Conservation (phyloP, 2,888 invertebrate species). For the Thumatha senex region DNA sequence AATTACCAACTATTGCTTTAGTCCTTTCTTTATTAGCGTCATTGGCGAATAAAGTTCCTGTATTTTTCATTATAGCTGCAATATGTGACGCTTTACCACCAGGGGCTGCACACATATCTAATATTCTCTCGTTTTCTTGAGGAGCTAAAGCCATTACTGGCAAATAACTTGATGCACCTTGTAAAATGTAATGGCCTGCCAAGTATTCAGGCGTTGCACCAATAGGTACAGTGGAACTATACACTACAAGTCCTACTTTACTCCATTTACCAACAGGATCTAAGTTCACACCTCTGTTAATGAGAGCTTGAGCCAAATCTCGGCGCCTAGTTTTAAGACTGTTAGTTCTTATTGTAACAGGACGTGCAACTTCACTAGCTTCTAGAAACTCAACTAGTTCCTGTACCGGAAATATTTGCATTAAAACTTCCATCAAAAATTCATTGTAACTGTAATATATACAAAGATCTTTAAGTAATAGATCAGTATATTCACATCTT, state of each 20-base stretch:
- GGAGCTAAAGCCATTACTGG: conserved; percentile 99
- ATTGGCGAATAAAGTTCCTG: conserved; percentile 97
- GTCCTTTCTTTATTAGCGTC: conserved; percentile 95
- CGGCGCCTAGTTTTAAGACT: conserved; percentile 95
- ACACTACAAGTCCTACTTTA: conserved; percentile 98
- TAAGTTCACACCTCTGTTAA: conserved; percentile 98
- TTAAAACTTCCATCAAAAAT: conserved; percentile 95
- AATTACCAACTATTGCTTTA: conserved; percentile 97
- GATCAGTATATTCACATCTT: conserved; percentile 91
- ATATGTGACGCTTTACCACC: conserved; percentile 99
- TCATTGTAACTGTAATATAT: conserved; percentile 98
- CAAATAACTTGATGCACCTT: conserved; percentile 97
- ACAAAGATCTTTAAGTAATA: conserved; percentile 93
- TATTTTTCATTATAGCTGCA: conserved; percentile 98
- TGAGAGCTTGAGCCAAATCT: conserved; percentile 96
- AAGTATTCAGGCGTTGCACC: conserved; percentile 99
- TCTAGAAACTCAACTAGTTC: conserved; percentile 97
- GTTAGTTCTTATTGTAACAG: conserved; percentile 97
- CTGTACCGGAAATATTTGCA: conserved; percentile 93
- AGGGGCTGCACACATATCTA: conserved; percentile 99
- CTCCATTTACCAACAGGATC: conserved; percentile 99
- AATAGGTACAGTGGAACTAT: conserved; percentile 97
- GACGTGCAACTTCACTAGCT: conserved; percentile 97
- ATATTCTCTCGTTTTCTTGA: conserved; percentile 95
- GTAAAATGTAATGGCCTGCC: conserved; percentile 98